A percentile compares a stretch with the other conserved stretches of the same genome.
phyloP scores from a whole-genome alignment of 2,113 vertebrate species.

The Cheilinus undulatus region DNA sequence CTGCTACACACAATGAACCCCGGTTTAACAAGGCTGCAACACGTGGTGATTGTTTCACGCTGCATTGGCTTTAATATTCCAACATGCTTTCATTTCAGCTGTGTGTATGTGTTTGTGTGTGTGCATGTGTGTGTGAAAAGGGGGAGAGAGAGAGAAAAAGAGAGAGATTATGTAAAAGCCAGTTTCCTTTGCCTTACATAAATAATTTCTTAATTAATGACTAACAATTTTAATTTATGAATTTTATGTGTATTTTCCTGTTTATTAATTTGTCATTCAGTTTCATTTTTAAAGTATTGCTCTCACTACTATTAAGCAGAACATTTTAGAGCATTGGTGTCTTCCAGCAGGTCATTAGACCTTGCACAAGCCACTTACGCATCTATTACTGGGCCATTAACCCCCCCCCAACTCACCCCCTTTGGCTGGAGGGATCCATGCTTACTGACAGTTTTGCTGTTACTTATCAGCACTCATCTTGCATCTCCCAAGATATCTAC shows the following conservation, averaged over 20 bases:
- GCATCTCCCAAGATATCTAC: constrained; percentile 6
- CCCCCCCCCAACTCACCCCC: neutral
- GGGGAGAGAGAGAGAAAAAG: neutral
- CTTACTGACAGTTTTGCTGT: constrained; percentile 1
- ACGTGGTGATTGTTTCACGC: constrained; percentile 68
- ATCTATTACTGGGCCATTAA: constrained; percentile 33
- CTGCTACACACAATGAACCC: constrained; percentile 54
- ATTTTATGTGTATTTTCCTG: constrained; percentile 8
- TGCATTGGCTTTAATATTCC: constrained; percentile 74
- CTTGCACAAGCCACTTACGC: constrained; percentile 12
- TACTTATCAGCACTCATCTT: neutral
- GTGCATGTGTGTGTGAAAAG: neutral
- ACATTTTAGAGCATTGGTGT: constrained; percentile 8
- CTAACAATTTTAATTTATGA: neutral
- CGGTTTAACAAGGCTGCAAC: constrained; percentile 67
- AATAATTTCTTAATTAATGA: neutral
- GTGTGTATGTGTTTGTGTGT: neutral
- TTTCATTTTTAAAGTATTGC: constrained; percentile 4
- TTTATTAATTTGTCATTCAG: constrained; percentile 13
- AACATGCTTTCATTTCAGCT: constrained; percentile 57
- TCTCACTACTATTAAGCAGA: neutral
- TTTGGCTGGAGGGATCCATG: constrained; percentile 14
- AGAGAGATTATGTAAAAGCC: neutral
- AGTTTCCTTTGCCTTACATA: constrained; percentile 5
- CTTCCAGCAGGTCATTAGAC: constrained; percentile 24